Base-by-base conservation (phyloP, 1,140 invertebrate species). In the Colletes gigas region DNA sequence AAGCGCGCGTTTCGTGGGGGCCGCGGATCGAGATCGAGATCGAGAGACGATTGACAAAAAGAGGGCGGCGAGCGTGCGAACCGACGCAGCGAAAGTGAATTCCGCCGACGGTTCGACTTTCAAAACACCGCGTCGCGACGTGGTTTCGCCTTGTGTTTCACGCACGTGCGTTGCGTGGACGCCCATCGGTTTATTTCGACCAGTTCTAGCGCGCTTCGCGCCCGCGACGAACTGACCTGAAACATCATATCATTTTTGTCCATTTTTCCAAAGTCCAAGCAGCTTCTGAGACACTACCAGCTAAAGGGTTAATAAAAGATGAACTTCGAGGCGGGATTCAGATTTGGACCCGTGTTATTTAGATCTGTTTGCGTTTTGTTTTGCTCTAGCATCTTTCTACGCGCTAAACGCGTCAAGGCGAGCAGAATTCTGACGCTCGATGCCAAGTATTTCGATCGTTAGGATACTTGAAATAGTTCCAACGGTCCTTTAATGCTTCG, bases 61-160 rank as follows among this genome's bases (percentile, higher is more conserved):
- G 83, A 83, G 83, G 85, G 83, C 87, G 84, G 72, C 80, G 84
- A 85, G 87, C 84, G 85, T 84, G 86, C 75, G 88, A 88, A 84
- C 80, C 62, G 15, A 73, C 75, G 75, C 74, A 67, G 87, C 85
- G 88, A 89, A 89, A 89, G 88, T 89, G 81, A 89, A 89, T 87
- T 89, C 87, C 85, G 67, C 57, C 47, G 73, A 44, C 57, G 66
- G 75, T 55, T 75, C 77, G 84, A 83, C 85, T 87, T 87, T 87
- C 81, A 87, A 86, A 87, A 87, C 57, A 82, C 73, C 44, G 57
- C 68, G 68, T 54, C 75, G n/a, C 55, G 41, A 21, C 59, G 9
- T n/a, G 57, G 65, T 66, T 19, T 68, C 39, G 60, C 57, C 71
- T 55, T 47, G 19, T 21, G 80, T 83, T 63, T 68, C 69, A 71